Percentiles rank a stretch among this genome's conserved stretches.
Conservation (phyloP, 2,113 vertebrate genomes). For the Heloderma charlesbogerti region DNA sequence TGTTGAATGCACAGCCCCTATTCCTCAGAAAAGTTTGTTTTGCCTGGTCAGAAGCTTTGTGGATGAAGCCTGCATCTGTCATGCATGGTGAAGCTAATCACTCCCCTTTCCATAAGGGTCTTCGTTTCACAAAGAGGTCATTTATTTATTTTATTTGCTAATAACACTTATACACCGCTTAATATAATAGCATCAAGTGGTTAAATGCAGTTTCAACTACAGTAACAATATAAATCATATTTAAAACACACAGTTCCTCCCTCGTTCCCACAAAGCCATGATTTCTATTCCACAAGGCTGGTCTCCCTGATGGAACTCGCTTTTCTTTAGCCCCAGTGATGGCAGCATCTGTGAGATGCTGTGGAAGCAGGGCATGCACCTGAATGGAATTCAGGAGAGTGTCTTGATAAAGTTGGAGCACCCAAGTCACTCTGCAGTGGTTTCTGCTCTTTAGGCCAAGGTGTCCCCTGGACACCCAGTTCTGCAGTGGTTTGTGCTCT, state of each 20-base stretch:
- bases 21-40: neutral
- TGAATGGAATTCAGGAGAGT: neutral
- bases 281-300: neutral
- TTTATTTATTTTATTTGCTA: neutral
- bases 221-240: too few species aligned
- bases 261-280: neutral
- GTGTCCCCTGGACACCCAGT: neutral
- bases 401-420: neutral
- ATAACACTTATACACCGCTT: neutral
- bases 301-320: neutral
- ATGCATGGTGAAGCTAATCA: neutral
- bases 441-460: neutral
- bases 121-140: neutral
- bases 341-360: neutral
- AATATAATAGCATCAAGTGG: too few species aligned
- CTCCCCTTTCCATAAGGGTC: neutral
- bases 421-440: neutral
- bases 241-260: neutral
- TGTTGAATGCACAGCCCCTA: neutral
- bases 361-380: neutral
- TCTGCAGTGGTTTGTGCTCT: neutral
- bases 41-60: neutral
- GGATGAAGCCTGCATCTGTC: neutral
- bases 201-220: too few species aligned
- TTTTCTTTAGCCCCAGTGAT: neutral